Evolutionary conservation across 2,113 vertebrate genomes (phyloP), one percentile per base, ranked within the genome.

Genomic region (Morphnarchus princeps): DNA sequence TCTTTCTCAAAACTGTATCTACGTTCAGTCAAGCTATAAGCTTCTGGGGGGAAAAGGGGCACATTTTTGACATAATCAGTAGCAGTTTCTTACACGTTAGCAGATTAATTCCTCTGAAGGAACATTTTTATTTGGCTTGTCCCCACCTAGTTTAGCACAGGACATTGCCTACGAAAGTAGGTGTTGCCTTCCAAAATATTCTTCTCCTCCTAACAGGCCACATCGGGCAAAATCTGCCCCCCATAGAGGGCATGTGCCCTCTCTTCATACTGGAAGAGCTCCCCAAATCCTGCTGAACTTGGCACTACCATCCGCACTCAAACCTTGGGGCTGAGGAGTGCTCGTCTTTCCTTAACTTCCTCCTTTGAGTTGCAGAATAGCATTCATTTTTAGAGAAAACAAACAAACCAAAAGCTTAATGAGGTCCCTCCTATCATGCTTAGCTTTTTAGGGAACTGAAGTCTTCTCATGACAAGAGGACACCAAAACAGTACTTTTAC

Each of bases 201-300:
- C 13, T 52, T 77, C 47, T 36, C 22, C 24, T 69, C 34, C 52
- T 32, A 52, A 80, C 5, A 59, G 40, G 20, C 34, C 36, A 59
- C 14, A 38, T 5, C 0, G 0, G 55, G 36, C n/a, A 91, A 92
- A 87, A 87, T 22, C 55, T 63, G 11, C 1, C 11, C 13, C 28
- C 14, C 49, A 4, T 0, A 89, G 17, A 69, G 4, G 24, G 11
- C 15, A 87, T 3, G 4, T 47, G 5, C 28, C 5, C 7, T 2
- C 24, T 72, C 32, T 31, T 45, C 28, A 38, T 32, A 29, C 13
- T 7, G 2, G 32, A 83, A 43, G 26, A 80, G 67, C 82, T 78
- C 13, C 11, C 42, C 32, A 76, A 38, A 85, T 42, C 34, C 36
- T 84, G 10, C 14, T 90, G 29, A 79, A 73, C 52, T 47, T 40